Evolutionary conservation across 23 tunicate genomes (phyloP).

Genomic region (Ciona savignyi): DNA sequence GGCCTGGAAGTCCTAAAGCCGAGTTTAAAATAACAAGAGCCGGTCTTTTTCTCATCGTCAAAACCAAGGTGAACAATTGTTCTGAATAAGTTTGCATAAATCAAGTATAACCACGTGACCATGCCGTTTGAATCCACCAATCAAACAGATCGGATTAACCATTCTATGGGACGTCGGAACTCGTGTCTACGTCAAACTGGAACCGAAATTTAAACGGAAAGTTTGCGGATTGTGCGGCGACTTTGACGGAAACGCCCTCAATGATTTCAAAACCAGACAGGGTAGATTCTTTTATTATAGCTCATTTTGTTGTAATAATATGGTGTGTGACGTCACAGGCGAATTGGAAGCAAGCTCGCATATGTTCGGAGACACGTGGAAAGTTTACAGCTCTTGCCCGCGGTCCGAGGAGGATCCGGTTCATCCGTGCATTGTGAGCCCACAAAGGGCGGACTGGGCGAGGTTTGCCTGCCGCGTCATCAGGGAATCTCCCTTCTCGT

Average conservation of each 20-base stretch:
- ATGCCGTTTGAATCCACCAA: too few relatives aligned
- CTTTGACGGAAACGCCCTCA: slow-evolving; percentile 80
- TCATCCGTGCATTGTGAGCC: slow-evolving; percentile 78
- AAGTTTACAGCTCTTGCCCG: slow-evolving; percentile 74
- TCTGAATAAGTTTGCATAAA: too few relatives aligned
- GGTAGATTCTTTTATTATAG: too few relatives aligned
- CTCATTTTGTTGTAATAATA: too few relatives aligned
- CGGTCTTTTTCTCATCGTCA: slow-evolving; percentile 65
- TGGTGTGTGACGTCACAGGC: slow-evolving; percentile 30
- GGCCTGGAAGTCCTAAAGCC: slow-evolving; percentile 76
- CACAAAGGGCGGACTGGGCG: slow-evolving; percentile 89
- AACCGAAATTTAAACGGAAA: slow-evolving; percentile 52
- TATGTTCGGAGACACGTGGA: slow-evolving; percentile 86
- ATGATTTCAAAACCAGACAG: slow-evolving; percentile 84
- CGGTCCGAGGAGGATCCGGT: slow-evolving; percentile 77
- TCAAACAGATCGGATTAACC: slow-evolving; percentile 86
- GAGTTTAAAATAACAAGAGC: slow-evolving; percentile 42
- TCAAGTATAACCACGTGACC: too few relatives aligned
- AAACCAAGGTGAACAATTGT: slow-evolving; percentile 50
- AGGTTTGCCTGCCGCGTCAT: slow-evolving; percentile 51
- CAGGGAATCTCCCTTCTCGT: slow-evolving; percentile 51
- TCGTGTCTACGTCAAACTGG: slow-evolving; percentile 85
- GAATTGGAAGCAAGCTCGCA: slow-evolving; percentile 40
- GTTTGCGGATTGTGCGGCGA: slow-evolving; percentile 92
- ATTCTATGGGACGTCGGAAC: slow-evolving; percentile 94